A percentile compares a stretch with the other conserved stretches of the same genome.
These are phyloP conservation scores for Acropora yongei DNA, from an alignment of 64 coral and sea anemone genomes.

Conservation along the genomic window DNA sequence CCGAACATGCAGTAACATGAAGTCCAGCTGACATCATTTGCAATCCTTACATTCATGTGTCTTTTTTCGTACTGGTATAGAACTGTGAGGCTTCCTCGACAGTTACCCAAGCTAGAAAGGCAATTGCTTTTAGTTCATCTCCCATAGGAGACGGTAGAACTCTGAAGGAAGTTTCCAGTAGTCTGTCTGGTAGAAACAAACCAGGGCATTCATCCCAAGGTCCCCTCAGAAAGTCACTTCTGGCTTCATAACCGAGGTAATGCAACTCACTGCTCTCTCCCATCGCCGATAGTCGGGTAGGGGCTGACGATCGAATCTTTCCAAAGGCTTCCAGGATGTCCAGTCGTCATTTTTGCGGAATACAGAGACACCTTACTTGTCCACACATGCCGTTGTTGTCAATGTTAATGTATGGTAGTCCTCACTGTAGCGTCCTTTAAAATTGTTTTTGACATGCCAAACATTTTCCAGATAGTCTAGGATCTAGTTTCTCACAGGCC, in stretches of 20 bases:
- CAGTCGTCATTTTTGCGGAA: conserved; percentile 25
- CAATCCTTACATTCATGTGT: too few relatives aligned
- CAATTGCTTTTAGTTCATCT: conserved; percentile 30
- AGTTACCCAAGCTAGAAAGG: conserved; percentile 54
- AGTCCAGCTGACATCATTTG: too few relatives aligned
- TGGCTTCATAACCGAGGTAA: conserved; percentile 43
- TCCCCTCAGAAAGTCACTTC: conserved; percentile 27
- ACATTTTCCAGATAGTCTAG: conserved; percentile 39
- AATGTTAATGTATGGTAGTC: conserved; percentile 37
- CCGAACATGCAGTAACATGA: too few relatives aligned
- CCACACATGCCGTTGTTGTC: conserved; percentile 29
- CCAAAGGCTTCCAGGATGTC: neutral
- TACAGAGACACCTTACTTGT: conserved; percentile 45
- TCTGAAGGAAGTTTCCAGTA: conserved; percentile 48
- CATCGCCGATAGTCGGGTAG: conserved; percentile 52
- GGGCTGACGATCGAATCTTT: conserved; percentile 59
- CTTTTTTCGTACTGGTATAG: neutral
- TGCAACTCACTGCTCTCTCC: conserved; percentile 42
- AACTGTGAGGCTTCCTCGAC: conserved; percentile 28
- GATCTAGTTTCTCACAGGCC: conserved; percentile 9
- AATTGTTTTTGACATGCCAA: conserved; percentile 28
- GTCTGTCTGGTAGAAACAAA: conserved; percentile 57
- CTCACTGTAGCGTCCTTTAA: conserved; percentile 24
- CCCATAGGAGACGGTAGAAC: conserved; percentile 20
- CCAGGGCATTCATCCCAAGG: conserved; percentile 68